Conservation (phyloP, 2,888 invertebrate species). For the Drosophila phalerata region DNA sequence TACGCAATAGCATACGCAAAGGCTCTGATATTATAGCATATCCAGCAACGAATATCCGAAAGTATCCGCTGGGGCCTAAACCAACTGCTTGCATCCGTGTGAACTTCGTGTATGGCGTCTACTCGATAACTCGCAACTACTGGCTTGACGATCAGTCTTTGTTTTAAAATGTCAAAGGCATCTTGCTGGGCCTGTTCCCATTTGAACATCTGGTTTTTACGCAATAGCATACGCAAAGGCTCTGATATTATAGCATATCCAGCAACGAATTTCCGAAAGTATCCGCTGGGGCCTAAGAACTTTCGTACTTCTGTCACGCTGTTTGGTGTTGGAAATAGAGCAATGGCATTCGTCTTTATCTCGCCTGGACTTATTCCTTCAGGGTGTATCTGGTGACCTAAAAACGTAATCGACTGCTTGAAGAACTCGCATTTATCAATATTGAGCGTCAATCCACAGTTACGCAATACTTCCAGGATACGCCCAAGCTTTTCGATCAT, state of each 20-base stretch:
- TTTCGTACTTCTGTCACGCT: neutral
- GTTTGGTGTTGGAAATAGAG: neutral
- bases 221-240: no score
- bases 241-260: constrained; percentile 9
- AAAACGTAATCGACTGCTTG: neutral
- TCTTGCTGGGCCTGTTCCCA: no score
- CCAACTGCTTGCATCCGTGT: constrained; percentile 7
- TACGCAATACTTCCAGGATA: neutral
- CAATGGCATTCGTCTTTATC: neutral
- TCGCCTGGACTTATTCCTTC: constrained; percentile 3
- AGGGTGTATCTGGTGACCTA: neutral
- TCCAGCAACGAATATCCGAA: neutral
- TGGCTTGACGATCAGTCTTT: no score
- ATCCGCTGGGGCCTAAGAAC: constrained; percentile 3
- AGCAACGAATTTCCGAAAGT: constrained; percentile 1
- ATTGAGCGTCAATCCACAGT: constrained; percentile 8
- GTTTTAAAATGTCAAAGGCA: no score
- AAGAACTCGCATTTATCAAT: neutral
- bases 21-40: constrained; percentile 7
- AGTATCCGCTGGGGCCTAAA: constrained; percentile 8
- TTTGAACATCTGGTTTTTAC: no score
- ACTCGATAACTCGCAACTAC: neutral
- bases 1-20: no score
- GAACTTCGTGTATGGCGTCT: constrained; percentile 1
- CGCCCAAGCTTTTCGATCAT: constrained; percentile 1